Conservation (phyloP, 2,113 vertebrate genomes). For the Gymnogyps californianus region DNA sequence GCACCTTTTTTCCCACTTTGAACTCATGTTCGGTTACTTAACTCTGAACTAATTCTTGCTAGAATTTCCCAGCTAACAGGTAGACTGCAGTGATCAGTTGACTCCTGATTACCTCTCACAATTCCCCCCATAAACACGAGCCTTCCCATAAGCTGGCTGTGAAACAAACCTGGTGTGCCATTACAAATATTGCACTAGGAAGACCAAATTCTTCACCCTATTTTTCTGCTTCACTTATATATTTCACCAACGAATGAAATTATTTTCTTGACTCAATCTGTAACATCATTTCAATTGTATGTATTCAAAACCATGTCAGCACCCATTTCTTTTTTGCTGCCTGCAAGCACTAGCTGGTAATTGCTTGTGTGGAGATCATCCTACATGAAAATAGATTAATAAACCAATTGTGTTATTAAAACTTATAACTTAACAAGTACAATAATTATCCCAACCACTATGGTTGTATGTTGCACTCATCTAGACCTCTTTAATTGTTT, state of each 20-base stretch:
- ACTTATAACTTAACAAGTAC: neutral
- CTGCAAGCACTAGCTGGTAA: neutral
- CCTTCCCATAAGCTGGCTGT: neutral
- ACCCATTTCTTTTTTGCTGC: neutral
- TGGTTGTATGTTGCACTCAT: neutral
- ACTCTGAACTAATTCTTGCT: neutral
- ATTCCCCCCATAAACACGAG: neutral
- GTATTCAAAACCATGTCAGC: neutral
- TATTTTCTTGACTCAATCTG: neutral
- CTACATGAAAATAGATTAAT: neutral
- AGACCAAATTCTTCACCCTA: neutral
- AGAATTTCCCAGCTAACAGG: neutral
- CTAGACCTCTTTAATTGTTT: neutral
- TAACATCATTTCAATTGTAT: neutral
- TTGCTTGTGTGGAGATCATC: neutral
- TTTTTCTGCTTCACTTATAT: neutral
- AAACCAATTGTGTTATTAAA: slow-evolving; percentile 10
- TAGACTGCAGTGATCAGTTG: neutral
- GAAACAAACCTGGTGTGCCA: neutral
- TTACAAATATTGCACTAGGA: neutral
- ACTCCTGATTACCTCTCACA: neutral
- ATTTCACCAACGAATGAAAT: neutral
- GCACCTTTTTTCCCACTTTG: neutral
- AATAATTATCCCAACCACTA: slow-evolving; percentile 19
- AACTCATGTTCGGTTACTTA: neutral